A percentile compares a stretch with the other conserved stretches of the same genome.
phyloP scores from a whole-genome alignment of 2,888 invertebrate genomes.

The Eustalomyia histrio region DNA sequence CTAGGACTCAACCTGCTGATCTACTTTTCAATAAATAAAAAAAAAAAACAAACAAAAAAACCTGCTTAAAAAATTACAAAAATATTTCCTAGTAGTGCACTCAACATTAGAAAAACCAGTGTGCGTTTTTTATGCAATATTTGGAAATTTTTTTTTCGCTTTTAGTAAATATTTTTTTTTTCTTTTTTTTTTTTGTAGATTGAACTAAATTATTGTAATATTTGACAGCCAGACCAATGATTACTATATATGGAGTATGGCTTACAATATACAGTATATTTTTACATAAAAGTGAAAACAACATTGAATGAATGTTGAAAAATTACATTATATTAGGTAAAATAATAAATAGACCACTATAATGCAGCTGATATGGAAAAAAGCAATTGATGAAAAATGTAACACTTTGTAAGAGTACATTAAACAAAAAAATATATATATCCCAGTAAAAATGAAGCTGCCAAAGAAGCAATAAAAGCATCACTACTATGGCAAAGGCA shows the following conservation, averaged over 20 bases:
- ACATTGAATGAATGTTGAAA: constrained; percentile 48
- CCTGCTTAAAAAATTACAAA: neutral
- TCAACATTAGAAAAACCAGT: constrained; percentile 14
- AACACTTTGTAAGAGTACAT: no score
- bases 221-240: constrained; percentile 47
- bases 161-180: neutral
- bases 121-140: constrained; percentile 53
- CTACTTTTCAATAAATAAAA: constrained; percentile 36
- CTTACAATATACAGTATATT: neutral
- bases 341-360: neutral
- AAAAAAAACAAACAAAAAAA: neutral
- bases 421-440: no score
- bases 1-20: constrained; percentile 60
- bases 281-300: constrained; percentile 49
- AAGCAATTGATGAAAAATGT: neutral
- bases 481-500: no score
- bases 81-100: neutral
- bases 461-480: no score
- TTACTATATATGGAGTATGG: neutral
- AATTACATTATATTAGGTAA: constrained; percentile 46
- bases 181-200: neutral
- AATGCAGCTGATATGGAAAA: neutral
- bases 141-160: constrained; percentile 16
- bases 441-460: no score
- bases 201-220: constrained; percentile 19